Evolutionary conservation across 1,140 invertebrate genomes (phyloP).

Genomic region (Musca domestica): DNA sequence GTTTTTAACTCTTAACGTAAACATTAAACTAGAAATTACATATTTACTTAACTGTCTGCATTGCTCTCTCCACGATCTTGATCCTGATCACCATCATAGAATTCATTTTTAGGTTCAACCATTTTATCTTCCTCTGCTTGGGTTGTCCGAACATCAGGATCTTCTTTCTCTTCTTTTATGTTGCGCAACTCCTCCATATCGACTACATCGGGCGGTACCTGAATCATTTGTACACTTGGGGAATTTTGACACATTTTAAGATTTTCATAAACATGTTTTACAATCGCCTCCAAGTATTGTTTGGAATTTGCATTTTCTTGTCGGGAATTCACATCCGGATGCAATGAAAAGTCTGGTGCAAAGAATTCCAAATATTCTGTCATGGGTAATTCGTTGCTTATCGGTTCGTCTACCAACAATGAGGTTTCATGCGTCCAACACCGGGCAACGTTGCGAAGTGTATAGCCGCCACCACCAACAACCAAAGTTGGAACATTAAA

Average conservation of each 20-base stretch:
- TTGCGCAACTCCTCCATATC: conserved; percentile 65
- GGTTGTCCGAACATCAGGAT: conserved; percentile 78
- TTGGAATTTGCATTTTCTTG: conserved; percentile 91
- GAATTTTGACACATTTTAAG: conserved; percentile 86
- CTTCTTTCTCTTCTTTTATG: conserved; percentile 68
- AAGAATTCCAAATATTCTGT: conserved; percentile 96
- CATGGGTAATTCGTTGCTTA: conserved; percentile 89
- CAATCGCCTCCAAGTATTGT: conserved; percentile 85
- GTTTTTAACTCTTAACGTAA: background rate
- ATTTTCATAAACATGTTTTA: conserved; percentile 82
- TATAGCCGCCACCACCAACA: conserved; percentile 84
- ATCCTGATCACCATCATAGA: conserved; percentile 86
- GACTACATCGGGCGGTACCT: conserved; percentile 76
- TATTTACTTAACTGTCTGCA: conserved; percentile 35
- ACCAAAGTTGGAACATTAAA: conserved; percentile 92
- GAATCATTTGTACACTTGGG: conserved; percentile 90
- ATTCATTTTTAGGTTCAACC: conserved; percentile 87
- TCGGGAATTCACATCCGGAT: conserved; percentile 77
- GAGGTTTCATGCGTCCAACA: conserved; percentile 99
- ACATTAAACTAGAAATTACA: background rate
- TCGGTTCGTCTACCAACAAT: conserved; percentile 83
- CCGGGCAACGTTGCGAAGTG: conserved; percentile 93
- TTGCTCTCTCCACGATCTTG: conserved; percentile 63
- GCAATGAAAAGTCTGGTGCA: conserved; percentile 89
- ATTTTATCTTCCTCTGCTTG: conserved; percentile 80